A percentile compares a stretch with the other conserved stretches of the same genome.
These are phyloP conservation scores for Poeciliopsis prolifica DNA, from an alignment of 2,113 vertebrate genomes.

Conservation along the genomic window DNA sequence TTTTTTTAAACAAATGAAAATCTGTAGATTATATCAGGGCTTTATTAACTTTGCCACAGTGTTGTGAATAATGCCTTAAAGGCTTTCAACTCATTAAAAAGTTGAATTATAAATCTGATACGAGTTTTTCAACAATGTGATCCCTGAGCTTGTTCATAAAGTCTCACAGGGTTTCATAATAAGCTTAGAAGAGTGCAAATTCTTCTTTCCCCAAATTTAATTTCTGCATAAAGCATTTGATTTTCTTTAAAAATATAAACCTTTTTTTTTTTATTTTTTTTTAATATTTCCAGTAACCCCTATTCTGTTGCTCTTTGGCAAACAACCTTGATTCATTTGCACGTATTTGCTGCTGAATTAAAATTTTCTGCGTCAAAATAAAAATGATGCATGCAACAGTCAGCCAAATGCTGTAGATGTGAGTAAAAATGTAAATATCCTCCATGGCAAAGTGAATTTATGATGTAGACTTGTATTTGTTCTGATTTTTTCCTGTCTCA, in stretches of 20 bases:
- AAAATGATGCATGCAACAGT: neutral
- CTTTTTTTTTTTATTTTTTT: slow-evolving; percentile 6
- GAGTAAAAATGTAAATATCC: neutral
- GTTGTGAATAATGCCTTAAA: no score
- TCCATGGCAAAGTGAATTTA: neutral
- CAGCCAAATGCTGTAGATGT: neutral
- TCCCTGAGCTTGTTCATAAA: slow-evolving; percentile 42
- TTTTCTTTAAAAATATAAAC: slow-evolving; percentile 5
- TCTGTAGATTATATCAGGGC: no score
- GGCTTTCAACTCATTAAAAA: no score
- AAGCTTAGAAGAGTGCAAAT: slow-evolving; percentile 44
- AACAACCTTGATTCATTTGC: no score
- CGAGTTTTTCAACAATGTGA: slow-evolving; percentile 28
- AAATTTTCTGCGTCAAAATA: no score
- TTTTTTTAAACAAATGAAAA: no score
- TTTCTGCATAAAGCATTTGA: neutral
- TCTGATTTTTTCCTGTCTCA: no score
- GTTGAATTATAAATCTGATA: no score
- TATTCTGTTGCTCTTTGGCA: neutral
- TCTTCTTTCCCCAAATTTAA: slow-evolving; percentile 38
- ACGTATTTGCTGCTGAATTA: no score
- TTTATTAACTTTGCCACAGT: no score
- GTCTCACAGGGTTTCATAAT: slow-evolving; percentile 50
- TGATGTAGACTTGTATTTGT: no score
- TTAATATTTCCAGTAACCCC: neutral